These are phyloP conservation scores for Caenorhabditis drosophilae DNA, from an alignment of 2,888 invertebrate genomes.

Conservation along the genomic window DNA sequence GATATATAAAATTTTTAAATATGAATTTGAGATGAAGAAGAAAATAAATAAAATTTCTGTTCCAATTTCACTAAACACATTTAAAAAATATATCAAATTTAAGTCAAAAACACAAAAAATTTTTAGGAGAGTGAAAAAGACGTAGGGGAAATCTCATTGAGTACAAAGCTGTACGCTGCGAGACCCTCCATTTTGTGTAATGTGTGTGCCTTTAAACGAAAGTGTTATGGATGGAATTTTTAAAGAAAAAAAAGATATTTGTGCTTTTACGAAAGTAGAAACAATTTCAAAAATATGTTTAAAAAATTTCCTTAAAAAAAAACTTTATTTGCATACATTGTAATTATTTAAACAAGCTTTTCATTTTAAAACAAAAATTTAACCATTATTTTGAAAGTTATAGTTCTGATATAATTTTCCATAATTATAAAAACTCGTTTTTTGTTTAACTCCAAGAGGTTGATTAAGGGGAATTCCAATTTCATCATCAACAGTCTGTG, in stretches of 20 bases:
- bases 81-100: slow-evolving; percentile 5
- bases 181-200: slow-evolving; percentile 11
- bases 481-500: slow-evolving; percentile 44
- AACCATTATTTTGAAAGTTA: no score
- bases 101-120: slow-evolving; percentile 11
- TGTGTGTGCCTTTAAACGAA: slow-evolving; percentile 24
- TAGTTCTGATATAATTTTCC: slow-evolving; percentile 27
- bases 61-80: neutral
- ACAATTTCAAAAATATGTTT: no score
- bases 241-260: neutral
- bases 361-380: no score
- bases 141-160: slow-evolving; percentile 1
- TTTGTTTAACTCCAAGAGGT: slow-evolving; percentile 26
- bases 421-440: slow-evolving; percentile 30
- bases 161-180: slow-evolving; percentile 8
- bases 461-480: slow-evolving; percentile 44
- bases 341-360: no score
- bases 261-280: no score
- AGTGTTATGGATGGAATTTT: no score
- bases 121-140: slow-evolving; percentile 14
- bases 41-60: neutral
- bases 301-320: no score
- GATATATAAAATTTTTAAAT: neutral
- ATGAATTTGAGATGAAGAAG: neutral
- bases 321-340: no score